Conservation (phyloP, 2,113 vertebrate species). For the Antechinus stuartii region DNA sequence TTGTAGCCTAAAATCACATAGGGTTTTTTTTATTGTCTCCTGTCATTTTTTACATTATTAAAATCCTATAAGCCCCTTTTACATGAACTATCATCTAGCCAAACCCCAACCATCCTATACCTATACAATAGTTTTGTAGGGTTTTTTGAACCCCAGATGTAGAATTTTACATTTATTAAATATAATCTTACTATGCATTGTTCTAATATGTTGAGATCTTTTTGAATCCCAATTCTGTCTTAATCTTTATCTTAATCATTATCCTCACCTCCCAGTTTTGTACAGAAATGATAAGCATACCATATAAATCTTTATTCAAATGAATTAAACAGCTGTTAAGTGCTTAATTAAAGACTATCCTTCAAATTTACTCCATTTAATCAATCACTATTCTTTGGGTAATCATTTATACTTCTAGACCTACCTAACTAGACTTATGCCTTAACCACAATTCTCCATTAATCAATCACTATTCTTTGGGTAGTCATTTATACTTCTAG, state of each 20-base stretch:
- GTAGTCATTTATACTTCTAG: background rate
- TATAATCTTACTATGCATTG: background rate
- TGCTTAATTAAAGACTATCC: background rate
- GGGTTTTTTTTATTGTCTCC: background rate
- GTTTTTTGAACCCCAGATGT: background rate
- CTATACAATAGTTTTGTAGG: background rate
- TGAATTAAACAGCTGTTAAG: background rate
- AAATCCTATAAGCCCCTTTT: background rate
- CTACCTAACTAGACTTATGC: background rate
- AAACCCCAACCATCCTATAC: background rate
- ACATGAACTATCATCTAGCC: background rate
- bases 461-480: background rate
- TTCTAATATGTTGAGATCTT: background rate
- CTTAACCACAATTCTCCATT: background rate
- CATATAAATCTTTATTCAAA: background rate
- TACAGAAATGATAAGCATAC: background rate
- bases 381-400: background rate
- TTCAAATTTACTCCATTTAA: background rate
- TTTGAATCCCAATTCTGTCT: background rate
- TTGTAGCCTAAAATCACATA: background rate
- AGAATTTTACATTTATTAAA: background rate
- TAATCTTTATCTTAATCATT: background rate
- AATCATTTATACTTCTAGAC: background rate
- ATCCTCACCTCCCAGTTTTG: background rate
- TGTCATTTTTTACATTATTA: background rate